phyloP scores from a whole-genome alignment of 2,113 vertebrate genomes.

The Sarotherodon lohbergeri region DNA sequence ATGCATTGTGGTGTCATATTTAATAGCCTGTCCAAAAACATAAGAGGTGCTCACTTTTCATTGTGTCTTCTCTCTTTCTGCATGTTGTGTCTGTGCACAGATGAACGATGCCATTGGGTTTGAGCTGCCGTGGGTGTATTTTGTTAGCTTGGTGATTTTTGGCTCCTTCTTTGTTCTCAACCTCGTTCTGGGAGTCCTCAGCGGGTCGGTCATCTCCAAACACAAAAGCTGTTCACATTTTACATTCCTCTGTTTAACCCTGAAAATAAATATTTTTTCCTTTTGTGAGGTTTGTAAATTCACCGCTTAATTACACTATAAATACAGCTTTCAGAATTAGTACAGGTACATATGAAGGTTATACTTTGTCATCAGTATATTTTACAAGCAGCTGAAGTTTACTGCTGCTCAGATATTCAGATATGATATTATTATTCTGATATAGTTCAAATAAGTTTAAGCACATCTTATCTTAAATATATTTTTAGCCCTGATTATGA shows the following conservation, averaged over 20 bases:
- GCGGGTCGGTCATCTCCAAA: constrained; percentile 70
- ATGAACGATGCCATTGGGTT: constrained; percentile 91
- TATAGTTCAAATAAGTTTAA: neutral
- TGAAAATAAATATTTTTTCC: neutral
- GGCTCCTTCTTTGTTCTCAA: constrained; percentile 95
- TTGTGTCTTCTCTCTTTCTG: neutral
- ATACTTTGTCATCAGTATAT: too few relatives aligned
- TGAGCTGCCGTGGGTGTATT: constrained; percentile 90
- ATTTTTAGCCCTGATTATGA: neutral
- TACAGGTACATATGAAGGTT: too few relatives aligned
- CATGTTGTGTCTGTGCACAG: constrained; percentile 44
- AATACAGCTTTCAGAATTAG: too few relatives aligned
- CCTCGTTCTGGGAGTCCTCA: constrained; percentile 89
- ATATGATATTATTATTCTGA: neutral
- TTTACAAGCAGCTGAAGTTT: neutral
- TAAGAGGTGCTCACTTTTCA: neutral
- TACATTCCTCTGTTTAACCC: neutral
- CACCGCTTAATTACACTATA: too few relatives aligned
- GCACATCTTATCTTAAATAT: neutral
- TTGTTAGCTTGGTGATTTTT: constrained; percentile 89
- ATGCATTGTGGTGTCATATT: neutral
- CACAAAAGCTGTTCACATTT: neutral
- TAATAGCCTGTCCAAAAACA: neutral
- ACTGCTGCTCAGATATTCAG: too few relatives aligned
- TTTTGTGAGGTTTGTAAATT: too few relatives aligned